Conservation (phyloP, 2,888 invertebrate species). For the Pseudococcus viburni region DNA sequence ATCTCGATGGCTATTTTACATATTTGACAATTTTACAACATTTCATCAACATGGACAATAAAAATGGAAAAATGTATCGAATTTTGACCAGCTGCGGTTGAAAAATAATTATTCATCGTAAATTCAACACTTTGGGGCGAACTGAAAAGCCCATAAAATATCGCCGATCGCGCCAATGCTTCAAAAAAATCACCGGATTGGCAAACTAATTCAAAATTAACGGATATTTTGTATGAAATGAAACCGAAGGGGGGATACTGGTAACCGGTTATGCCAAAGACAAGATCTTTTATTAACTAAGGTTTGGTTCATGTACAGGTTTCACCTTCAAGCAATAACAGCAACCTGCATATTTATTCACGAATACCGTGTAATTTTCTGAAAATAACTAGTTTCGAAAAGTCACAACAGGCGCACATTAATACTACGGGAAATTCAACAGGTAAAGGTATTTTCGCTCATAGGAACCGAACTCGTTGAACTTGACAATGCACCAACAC, state of each 20-base stretch:
- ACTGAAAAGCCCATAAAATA: not conserved
- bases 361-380: conserved; percentile 66
- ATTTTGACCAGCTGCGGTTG: not conserved
- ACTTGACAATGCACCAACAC: conserved; percentile 63
- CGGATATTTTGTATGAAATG: conserved; percentile 44
- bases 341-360: conserved; percentile 65
- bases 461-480: conserved; percentile 65
- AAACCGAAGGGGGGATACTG: not conserved
- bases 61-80: not conserved
- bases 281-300: conserved; percentile 55
- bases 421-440: conserved; percentile 65
- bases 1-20: not conserved
- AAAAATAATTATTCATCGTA: not conserved
- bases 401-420: conserved; percentile 65
- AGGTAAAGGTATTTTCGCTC: conserved; percentile 63
- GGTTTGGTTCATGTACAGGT: conserved; percentile 64
- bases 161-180: not conserved
- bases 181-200: conserved; percentile 32
- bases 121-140: not conserved
- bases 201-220: conserved; percentile 57
- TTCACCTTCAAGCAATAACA: conserved; percentile 65
- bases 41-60: not conserved
- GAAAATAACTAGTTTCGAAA: conserved; percentile 66
- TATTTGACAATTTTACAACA: conserved; percentile 22
- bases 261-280: conserved; percentile 56